Evolutionary conservation across 2,113 vertebrate genomes (phyloP).

Genomic region (Phodopus roborovskii): DNA sequence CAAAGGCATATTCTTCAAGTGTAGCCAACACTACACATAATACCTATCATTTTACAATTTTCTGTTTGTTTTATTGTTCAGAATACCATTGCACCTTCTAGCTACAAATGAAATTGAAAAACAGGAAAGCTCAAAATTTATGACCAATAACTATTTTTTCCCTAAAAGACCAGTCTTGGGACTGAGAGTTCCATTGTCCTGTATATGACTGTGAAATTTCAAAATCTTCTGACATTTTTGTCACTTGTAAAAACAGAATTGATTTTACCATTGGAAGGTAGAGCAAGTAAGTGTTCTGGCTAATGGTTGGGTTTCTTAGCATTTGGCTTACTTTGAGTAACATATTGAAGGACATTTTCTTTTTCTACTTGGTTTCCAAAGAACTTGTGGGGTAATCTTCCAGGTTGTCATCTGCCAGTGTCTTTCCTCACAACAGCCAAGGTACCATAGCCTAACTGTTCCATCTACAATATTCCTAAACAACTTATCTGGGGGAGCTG

Average conservation of each 20-base stretch:
- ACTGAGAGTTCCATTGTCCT: neutral
- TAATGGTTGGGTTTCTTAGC: neutral
- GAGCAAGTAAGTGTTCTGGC: neutral
- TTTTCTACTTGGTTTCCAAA: neutral
- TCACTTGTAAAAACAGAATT: conserved; percentile 50
- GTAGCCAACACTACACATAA: neutral
- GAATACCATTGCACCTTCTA: neutral
- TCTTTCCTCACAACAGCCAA: neutral
- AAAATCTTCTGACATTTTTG: neutral
- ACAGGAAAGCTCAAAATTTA: neutral
- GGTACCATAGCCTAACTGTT: neutral
- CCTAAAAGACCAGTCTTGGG: neutral
- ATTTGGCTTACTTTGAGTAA: neutral
- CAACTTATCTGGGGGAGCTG: neutral
- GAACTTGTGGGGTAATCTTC: neutral
- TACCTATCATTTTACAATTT: neutral
- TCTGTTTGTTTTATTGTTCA: neutral
- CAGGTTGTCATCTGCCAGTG: neutral
- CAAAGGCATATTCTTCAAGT: neutral
- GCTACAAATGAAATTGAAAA: neutral
- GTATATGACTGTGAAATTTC: neutral
- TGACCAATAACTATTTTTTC: neutral
- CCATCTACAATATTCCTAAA: neutral
- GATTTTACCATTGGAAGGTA: neutral
- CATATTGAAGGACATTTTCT: neutral